A percentile compares a stretch with the other conserved stretches of the same genome.
These are phyloP conservation scores for Oryzias javanicus DNA, from an alignment of 2,113 vertebrate species.

Conservation along the genomic window DNA sequence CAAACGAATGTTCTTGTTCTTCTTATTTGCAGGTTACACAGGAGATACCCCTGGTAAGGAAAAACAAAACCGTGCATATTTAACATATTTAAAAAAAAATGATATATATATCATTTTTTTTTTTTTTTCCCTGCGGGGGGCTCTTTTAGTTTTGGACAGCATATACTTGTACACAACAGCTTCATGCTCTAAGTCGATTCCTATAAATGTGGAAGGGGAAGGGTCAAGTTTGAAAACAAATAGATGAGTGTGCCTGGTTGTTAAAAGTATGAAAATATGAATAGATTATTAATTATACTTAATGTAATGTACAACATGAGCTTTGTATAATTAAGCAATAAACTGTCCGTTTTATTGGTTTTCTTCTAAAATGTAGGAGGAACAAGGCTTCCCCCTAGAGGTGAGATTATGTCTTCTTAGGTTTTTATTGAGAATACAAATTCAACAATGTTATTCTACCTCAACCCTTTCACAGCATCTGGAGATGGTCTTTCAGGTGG, in stretches of 20 bases:
- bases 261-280: neutral
- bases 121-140: too few species aligned
- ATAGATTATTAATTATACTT: too few species aligned
- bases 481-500: slow-evolving; percentile 39
- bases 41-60: slow-evolving; percentile 33
- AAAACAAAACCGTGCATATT: neutral
- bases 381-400: slow-evolving; percentile 47
- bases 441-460: neutral
- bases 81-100: too few species aligned
- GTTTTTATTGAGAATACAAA: too few species aligned
- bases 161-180: too few species aligned
- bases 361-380: slow-evolving; percentile 18
- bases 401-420: slow-evolving; percentile 12
- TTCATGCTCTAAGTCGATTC: too few species aligned
- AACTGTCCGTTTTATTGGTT: neutral
- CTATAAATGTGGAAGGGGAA: too few species aligned
- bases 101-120: too few species aligned
- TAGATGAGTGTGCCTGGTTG: too few species aligned
- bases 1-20: slow-evolving; percentile 3
- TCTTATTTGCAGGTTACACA: slow-evolving; percentile 28
- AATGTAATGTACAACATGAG: too few species aligned
- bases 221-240: too few species aligned
- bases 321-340: neutral
- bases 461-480: slow-evolving; percentile 41
- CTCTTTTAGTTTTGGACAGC: too few species aligned